A percentile compares a stretch with the other conserved stretches of the same genome.
Conservation (phyloP, 1,140 invertebrate species). For the Calycopis cecrops region DNA sequence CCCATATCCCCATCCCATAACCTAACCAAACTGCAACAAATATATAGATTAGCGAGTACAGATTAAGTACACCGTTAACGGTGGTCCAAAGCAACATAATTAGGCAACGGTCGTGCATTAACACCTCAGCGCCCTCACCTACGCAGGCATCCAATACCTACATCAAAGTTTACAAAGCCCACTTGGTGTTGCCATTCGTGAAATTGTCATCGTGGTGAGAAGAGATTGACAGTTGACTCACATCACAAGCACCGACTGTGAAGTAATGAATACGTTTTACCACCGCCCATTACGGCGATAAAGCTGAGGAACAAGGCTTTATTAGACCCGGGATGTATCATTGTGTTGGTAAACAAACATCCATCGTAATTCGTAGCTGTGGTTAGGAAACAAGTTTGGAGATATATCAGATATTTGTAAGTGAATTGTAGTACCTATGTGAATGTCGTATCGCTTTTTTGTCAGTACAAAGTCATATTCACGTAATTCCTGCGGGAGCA, state of each 20-base stretch:
- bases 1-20: no score
- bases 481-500: no score
- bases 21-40: constrained; percentile 1
- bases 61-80: constrained; percentile 52
- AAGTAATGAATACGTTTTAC: constrained; percentile 10
- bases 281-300: no score
- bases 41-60: constrained; percentile 47
- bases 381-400: no score
- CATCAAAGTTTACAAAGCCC: constrained; percentile 41
- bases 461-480: no score
- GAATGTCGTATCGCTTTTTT: no score
- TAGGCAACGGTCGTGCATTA: constrained; percentile 69
- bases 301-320: no score
- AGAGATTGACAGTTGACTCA: neutral
- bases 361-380: no score
- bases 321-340: no score
- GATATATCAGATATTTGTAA: no score
- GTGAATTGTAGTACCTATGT: no score
- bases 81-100: constrained; percentile 65
- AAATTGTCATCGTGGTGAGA: constrained; percentile 9
- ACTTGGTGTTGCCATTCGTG: constrained; percentile 21
- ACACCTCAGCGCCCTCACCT: constrained; percentile 57
- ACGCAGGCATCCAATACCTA: constrained; percentile 52
- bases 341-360: no score
- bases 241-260: neutral